Evolutionary conservation across 2,797 vertebrate genomes (phyloP).

Genomic region (Petrocephalus sullivani): DNA sequence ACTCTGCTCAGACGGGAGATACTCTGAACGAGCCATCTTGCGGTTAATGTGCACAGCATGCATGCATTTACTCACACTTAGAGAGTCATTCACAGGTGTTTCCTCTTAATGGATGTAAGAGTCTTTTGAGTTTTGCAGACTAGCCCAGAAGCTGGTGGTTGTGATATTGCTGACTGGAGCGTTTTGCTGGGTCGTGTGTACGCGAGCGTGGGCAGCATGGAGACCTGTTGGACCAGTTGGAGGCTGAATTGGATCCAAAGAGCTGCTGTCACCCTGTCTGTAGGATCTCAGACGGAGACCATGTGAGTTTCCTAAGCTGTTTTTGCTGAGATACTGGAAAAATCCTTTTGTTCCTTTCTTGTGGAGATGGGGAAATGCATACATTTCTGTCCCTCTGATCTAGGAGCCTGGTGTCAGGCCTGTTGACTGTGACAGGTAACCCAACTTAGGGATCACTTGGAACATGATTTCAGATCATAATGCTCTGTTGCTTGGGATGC

Average conservation of each 20-base stretch:
- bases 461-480: neutral
- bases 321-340: neutral
- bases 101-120: neutral
- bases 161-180: neutral
- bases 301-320: neutral
- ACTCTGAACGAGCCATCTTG: neutral
- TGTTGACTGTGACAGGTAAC: neutral
- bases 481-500: neutral
- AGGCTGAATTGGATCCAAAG: neutral
- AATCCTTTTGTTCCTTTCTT: neutral
- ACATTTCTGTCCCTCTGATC: neutral
- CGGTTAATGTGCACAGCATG: neutral
- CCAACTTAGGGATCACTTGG: neutral
- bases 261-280: neutral
- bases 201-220: neutral
- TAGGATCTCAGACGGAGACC: neutral
- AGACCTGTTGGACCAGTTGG: neutral
- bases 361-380: neutral
- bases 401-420: neutral
- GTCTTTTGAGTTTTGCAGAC: neutral
- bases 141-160: neutral
- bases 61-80: neutral
- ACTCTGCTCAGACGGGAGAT: neutral
- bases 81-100: neutral
- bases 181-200: neutral